These are phyloP conservation scores for Octopus sinensis DNA, from an alignment of 1,140 invertebrate genomes.

Conservation along the genomic window DNA sequence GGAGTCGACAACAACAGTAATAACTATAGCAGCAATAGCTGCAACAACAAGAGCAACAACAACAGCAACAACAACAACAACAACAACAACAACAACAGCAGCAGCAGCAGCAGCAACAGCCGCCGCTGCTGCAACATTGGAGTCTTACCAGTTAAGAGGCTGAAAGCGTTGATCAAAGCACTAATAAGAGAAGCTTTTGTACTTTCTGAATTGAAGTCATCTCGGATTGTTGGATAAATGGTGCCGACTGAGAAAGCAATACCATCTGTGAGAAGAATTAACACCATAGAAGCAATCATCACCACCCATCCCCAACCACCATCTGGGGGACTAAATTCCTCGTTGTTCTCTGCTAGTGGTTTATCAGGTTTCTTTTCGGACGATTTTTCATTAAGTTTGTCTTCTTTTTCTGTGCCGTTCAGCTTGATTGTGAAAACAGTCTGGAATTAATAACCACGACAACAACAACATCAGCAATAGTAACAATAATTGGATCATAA, in stretches of 20 bases:
- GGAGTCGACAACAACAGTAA: no score
- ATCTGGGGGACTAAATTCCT: background rate
- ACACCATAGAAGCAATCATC: background rate
- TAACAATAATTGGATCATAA: no score
- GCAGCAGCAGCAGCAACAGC: no score
- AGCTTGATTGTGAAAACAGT: background rate
- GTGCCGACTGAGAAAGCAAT: background rate
- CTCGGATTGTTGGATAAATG: background rate
- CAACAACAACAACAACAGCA: no score
- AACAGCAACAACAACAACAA: no score
- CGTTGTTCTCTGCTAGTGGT: background rate
- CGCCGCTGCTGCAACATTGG: background rate
- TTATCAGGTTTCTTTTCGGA: background rate
- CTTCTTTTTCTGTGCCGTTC: background rate
- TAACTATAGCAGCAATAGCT: no score
- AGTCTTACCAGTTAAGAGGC: background rate
- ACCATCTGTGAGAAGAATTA: background rate
- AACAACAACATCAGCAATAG: no score
- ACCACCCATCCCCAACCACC: background rate
- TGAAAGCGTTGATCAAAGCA: conserved; percentile 2
- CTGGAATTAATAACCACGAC: background rate
- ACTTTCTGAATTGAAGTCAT: background rate
- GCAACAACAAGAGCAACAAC: no score
- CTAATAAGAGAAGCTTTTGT: background rate
- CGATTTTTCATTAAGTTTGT: background rate